phyloP scores from a whole-genome alignment of 2,797 vertebrate genomes.

The Oreonectes daqikongensis region DNA sequence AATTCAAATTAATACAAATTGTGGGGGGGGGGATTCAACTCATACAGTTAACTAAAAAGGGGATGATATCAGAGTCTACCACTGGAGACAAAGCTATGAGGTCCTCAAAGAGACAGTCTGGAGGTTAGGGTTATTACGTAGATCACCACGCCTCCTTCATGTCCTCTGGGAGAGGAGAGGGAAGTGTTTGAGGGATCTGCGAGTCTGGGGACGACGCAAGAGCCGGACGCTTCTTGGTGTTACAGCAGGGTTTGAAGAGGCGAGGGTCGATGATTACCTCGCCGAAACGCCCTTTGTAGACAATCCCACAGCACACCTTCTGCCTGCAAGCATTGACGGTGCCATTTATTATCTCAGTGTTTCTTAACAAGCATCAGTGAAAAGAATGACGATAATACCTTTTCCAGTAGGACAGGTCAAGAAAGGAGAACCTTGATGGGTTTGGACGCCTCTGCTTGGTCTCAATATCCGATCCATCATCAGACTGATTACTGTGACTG shows the following conservation, averaged over 20 bases:
- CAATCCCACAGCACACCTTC: constrained; percentile 83
- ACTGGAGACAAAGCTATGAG: constrained; percentile 83
- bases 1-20: constrained; percentile 37
- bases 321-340: constrained; percentile 66
- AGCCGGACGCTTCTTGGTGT: constrained; percentile 75
- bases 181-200: constrained; percentile 64
- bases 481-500: constrained; percentile 83
- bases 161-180: constrained; percentile 62
- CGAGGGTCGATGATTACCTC: constrained; percentile 85
- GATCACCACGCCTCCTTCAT: constrained; percentile 79
- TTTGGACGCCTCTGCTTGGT: constrained; percentile 77
- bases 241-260: constrained; percentile 85
- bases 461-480: constrained; percentile 82
- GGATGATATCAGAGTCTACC: constrained; percentile 76
- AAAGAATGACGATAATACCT: constrained; percentile 61
- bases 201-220: constrained; percentile 68
- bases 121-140: constrained; percentile 31
- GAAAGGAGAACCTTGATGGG: constrained; percentile 79
- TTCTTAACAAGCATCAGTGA: not conserved
- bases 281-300: constrained; percentile 84
- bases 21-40: constrained; percentile 51
- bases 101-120: constrained; percentile 67
- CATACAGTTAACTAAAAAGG: constrained; percentile 62
- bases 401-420: constrained; percentile 85
- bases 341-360: not conserved